A percentile compares a stretch with the other conserved stretches of the same genome.
phyloP scores from a whole-genome alignment of 2,797 vertebrate genomes.

The Diplodus sargus region DNA sequence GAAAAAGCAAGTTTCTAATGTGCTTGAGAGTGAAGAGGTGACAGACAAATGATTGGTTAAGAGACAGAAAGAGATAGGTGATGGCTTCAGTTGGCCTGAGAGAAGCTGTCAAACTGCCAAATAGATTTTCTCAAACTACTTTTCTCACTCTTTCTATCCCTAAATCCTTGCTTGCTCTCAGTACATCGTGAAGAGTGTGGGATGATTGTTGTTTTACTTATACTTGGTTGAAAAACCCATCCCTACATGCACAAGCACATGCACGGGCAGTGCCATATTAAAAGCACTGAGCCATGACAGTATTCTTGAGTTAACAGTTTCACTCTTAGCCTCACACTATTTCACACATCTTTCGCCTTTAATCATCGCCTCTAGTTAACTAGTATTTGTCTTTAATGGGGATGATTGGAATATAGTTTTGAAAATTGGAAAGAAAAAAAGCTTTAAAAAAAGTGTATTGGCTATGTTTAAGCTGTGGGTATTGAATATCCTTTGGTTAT shows the following conservation, averaged over 20 bases:
- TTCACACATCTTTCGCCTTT: background rate
- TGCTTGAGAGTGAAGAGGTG: slow-evolving; percentile 32
- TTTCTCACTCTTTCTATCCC: slow-evolving; percentile 9
- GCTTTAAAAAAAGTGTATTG: background rate
- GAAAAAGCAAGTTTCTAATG: slow-evolving; percentile 5
- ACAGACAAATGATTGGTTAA: slow-evolving; percentile 52
- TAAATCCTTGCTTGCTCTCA: slow-evolving; percentile 17
- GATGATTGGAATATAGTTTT: background rate
- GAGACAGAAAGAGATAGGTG: slow-evolving; percentile 46
- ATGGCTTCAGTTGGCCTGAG: slow-evolving; percentile 44
- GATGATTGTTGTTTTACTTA: slow-evolving; percentile 5
- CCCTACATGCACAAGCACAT: background rate
- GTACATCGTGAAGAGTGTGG: slow-evolving; percentile 8
- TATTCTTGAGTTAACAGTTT: background rate
- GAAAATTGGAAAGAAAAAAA: background rate
- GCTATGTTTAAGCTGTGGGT: background rate
- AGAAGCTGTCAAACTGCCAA: slow-evolving; percentile 62
- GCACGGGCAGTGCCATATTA: background rate
- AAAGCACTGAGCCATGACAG: background rate
- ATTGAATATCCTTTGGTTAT: background rate
- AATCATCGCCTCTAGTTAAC: background rate
- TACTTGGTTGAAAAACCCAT: slow-evolving; percentile 8
- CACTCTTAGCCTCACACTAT: background rate
- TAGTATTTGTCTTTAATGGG: slow-evolving; percentile 7
- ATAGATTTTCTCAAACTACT: slow-evolving; percentile 36